These are phyloP conservation scores for Orcinus orca DNA, from an alignment of 2,113 vertebrate genomes.

Conservation along the genomic window DNA sequence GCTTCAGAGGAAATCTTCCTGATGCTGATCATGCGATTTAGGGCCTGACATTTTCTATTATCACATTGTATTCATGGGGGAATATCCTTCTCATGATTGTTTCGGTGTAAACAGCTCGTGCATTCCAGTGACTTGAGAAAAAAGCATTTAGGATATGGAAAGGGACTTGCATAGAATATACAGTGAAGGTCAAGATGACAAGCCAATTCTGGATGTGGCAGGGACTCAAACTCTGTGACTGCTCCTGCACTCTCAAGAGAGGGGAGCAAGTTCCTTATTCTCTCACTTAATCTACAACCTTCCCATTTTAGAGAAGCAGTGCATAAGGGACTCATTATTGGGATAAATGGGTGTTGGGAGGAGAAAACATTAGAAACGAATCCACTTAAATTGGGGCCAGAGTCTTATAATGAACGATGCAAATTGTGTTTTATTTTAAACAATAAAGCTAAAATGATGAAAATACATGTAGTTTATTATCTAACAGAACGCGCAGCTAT, in stretches of 20 bases:
- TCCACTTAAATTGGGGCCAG: slow-evolving; percentile 19
- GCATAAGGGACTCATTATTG: neutral
- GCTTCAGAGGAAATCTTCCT: neutral
- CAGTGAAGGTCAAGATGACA: neutral
- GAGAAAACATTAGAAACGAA: slow-evolving; percentile 11
- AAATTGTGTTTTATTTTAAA: slow-evolving; percentile 60
- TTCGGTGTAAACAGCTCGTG: neutral
- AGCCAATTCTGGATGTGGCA: fast-evolving
- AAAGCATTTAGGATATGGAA: neutral
- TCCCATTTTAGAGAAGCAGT: neutral
- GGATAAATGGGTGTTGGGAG: neutral
- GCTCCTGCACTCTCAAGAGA: neutral
- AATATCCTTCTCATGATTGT: neutral
- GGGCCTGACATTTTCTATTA: slow-evolving; percentile 39
- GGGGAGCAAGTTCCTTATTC: neutral
- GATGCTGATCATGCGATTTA: neutral
- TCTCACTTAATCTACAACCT: neutral
- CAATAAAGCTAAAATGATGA: slow-evolving; percentile 51
- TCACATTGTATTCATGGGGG: neutral
- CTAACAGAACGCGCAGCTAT: neutral
- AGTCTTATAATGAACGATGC: neutral
- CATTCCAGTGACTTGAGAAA: neutral
- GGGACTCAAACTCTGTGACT: neutral
- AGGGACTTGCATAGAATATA: neutral
- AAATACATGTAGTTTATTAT: slow-evolving; percentile 37